These are phyloP conservation scores for Phrynosoma blainvillii DNA, from an alignment of 2,113 vertebrate species.

Conservation along the genomic window DNA sequence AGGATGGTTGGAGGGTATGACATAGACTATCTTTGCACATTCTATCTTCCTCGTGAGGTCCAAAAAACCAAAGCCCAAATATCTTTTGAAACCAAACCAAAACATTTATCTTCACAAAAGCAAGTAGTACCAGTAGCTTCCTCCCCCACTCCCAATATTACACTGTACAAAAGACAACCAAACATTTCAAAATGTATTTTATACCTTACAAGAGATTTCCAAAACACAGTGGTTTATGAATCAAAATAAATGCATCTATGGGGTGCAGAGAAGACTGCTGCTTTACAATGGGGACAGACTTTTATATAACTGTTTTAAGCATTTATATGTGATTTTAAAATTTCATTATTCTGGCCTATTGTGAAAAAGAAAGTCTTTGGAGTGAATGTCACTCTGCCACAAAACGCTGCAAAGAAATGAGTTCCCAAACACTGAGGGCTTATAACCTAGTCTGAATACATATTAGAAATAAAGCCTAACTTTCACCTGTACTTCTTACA, in stretches of 20 bases:
- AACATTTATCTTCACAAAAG: background rate
- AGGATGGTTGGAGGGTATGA: no score
- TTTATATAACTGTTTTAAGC: slow-evolving; percentile 6
- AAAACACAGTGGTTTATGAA: background rate
- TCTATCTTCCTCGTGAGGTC: background rate
- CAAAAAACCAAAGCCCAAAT: background rate
- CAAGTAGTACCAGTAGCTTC: background rate
- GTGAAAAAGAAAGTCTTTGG: background rate
- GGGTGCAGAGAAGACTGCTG: background rate
- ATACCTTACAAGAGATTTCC: background rate
- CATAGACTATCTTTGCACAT: background rate
- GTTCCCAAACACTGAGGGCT: background rate
- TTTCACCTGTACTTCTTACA: slow-evolving; percentile 14
- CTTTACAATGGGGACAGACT: background rate
- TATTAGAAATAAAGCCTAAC: slow-evolving; percentile 5
- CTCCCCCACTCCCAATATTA: background rate
- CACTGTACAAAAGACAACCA: background rate
- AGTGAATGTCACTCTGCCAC: background rate
- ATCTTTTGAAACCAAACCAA: background rate
- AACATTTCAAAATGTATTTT: background rate
- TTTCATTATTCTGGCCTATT: slow-evolving; percentile 3
- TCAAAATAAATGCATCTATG: background rate
- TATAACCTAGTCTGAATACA: slow-evolving; percentile 17
- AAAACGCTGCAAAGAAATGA: background rate
- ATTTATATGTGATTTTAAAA: background rate